Evolutionary conservation across 1,140 invertebrate species (phyloP).

Genomic region (Heliconius hermathena): DNA sequence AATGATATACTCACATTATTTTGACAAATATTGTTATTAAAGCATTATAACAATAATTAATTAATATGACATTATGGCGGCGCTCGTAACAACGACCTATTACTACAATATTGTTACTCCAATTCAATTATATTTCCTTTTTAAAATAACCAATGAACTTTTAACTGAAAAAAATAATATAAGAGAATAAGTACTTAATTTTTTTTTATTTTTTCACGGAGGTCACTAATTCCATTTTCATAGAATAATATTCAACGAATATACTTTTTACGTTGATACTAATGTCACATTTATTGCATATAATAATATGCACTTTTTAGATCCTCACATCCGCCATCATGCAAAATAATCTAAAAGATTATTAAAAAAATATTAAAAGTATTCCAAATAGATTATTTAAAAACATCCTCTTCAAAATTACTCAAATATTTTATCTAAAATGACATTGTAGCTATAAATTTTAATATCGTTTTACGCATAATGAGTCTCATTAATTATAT

Average conservation of each 20-base stretch:
- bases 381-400: not conserved
- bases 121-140: not conserved
- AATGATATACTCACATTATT: not conserved
- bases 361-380: not conserved
- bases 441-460: slow-evolving; percentile 14
- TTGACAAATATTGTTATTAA: not conserved
- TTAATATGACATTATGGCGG: not conserved
- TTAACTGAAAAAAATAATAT: too few species aligned
- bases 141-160: too few species aligned
- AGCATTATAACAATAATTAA: not conserved
- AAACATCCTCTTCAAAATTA: slow-evolving; percentile 8
- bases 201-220: too few species aligned
- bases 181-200: too few species aligned
- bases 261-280: too few species aligned
- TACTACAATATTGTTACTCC: too few species aligned
- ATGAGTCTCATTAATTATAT: slow-evolving; percentile 2
- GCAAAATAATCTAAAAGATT: not conserved
- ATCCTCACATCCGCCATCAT: not conserved
- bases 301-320: not conserved
- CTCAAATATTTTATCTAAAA: slow-evolving; percentile 8
- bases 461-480: slow-evolving; percentile 9
- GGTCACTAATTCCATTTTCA: too few species aligned
- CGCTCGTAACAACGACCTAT: not conserved
- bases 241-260: too few species aligned
- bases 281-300: too few species aligned